A percentile compares a stretch with the other conserved stretches of the same genome.
These are phyloP conservation scores for Tachuris rubrigastra DNA, from an alignment of 2,113 vertebrate genomes.

Conservation along the genomic window DNA sequence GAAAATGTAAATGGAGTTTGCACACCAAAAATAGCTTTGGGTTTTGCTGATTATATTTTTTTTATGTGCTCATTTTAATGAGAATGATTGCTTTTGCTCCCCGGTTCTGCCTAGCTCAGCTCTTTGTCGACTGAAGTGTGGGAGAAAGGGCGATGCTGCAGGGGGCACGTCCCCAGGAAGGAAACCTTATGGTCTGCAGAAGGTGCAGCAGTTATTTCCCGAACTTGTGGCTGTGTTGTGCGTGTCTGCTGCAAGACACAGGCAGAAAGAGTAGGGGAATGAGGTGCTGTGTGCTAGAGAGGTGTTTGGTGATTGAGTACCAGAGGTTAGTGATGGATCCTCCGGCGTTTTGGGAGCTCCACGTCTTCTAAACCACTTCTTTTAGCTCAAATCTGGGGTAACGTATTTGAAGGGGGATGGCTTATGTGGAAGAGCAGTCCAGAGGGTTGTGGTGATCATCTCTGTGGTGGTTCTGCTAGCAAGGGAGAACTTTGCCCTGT, in stretches of 20 bases:
- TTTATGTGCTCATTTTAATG: background rate
- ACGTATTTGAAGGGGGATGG: background rate
- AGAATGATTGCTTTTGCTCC: background rate
- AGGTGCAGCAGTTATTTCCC: background rate
- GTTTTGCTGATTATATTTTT: slow-evolving; percentile 37
- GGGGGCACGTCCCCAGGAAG: background rate
- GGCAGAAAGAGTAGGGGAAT: background rate
- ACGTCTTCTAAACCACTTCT: background rate
- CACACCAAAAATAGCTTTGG: slow-evolving; percentile 56
- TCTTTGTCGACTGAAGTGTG: background rate
- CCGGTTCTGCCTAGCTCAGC: slow-evolving; percentile 16
- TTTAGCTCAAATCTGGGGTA: background rate
- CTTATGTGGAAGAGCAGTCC: background rate
- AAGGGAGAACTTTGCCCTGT: background rate
- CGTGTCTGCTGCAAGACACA: accelerated
- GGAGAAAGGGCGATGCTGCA: background rate
- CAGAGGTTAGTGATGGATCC: background rate
- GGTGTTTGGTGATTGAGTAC: background rate
- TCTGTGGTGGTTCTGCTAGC: background rate
- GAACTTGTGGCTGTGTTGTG: background rate
- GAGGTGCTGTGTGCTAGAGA: background rate
- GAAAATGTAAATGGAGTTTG: slow-evolving; percentile 54
- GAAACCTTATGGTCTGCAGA: background rate
- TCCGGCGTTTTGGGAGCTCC: background rate
- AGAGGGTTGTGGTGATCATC: background rate